A percentile compares a stretch with the other conserved stretches of the same genome.
These are phyloP conservation scores for Apis dorsata DNA, from an alignment of 1,140 invertebrate species.

Conservation along the genomic window DNA sequence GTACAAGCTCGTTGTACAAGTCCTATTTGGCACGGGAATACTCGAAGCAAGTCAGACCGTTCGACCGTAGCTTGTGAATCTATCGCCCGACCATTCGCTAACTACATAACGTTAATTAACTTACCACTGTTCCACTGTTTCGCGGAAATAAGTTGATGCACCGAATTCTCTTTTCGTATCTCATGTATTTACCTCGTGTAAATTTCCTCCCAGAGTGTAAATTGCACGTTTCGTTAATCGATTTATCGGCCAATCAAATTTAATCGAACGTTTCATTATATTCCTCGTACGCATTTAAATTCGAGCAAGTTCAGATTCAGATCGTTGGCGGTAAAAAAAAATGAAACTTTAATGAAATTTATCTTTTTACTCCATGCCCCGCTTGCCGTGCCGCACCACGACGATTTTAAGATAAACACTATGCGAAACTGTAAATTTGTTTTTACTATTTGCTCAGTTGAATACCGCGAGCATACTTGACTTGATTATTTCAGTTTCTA, in stretches of 20 bases:
- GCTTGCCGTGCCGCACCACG: not conserved
- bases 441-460: not conserved
- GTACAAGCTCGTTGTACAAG: not conserved
- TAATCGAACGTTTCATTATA: no score
- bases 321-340: not conserved
- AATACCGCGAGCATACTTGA: not conserved
- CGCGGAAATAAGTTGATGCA: not conserved
- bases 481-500: not conserved
- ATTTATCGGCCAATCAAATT: not conserved
- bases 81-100: not conserved
- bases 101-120: slow-evolving; percentile 7
- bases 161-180: no score
- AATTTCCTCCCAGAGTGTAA: no score
- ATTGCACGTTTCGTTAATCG: no score
- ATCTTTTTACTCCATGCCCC: not conserved
- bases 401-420: slow-evolving; percentile 14
- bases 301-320: not conserved
- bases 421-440: not conserved
- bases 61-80: not conserved
- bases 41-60: not conserved
- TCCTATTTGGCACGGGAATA: slow-evolving; percentile 1
- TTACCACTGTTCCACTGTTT: not conserved
- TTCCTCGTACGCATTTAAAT: not conserved
- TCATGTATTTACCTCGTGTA: no score
- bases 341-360: not conserved